Evolutionary conservation across 2,113 vertebrate genomes (phyloP).

Genomic region (Vulpes lagopus): DNA sequence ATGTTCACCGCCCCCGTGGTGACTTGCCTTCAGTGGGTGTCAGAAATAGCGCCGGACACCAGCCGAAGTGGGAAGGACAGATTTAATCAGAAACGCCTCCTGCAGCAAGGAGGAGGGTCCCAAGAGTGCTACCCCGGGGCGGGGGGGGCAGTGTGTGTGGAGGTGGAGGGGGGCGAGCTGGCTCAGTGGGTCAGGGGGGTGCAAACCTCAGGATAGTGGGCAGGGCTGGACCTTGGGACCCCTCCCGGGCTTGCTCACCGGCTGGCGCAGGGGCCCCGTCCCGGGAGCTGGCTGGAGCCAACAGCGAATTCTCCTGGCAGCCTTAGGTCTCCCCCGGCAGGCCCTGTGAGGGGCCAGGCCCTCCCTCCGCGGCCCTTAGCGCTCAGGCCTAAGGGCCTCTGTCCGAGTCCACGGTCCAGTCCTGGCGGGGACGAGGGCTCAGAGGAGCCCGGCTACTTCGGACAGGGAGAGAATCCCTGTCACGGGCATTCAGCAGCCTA

Average conservation of each 20-base stretch:
- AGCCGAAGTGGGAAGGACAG: not conserved
- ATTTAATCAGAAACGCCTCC: not conserved
- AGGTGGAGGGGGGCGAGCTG: not conserved
- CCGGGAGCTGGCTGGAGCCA: not conserved
- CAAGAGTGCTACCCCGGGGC: accelerated
- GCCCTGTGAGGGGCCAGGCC: not conserved
- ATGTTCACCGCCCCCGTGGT: accelerated
- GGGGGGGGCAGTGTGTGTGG: accelerated
- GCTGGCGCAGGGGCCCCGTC: not conserved
- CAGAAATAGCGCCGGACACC: not conserved
- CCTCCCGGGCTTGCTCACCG: not conserved
- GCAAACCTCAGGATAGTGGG: not conserved
- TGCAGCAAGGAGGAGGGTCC: not conserved
- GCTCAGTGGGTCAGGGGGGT: not conserved
- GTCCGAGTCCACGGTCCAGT: not conserved
- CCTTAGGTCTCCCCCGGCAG: not conserved
- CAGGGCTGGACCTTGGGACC: not conserved
- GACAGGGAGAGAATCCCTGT: not conserved
- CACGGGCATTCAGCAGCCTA: accelerated
- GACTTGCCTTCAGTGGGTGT: not conserved
- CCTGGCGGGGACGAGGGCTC: not conserved
- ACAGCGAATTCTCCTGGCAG: not conserved
- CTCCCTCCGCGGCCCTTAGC: too few species aligned
- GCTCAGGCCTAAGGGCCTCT: not conserved
- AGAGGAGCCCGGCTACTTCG: not conserved